These are phyloP conservation scores for Bradypus variegatus DNA, from an alignment of 2,797 vertebrate species.

Conservation along the genomic window DNA sequence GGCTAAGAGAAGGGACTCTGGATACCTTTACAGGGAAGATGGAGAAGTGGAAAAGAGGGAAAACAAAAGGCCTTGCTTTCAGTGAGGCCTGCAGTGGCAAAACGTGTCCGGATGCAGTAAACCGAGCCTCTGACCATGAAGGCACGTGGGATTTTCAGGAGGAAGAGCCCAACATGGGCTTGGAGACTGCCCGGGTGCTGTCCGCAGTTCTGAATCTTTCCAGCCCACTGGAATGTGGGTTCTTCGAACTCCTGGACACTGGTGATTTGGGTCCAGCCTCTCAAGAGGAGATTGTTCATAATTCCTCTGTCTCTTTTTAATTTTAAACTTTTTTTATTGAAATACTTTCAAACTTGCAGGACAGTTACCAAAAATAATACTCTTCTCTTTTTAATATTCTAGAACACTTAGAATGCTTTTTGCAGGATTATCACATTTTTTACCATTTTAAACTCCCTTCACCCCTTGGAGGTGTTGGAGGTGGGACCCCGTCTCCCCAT, in stretches of 20 bases:
- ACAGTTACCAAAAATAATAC: too few relatives aligned
- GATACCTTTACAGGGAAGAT: background rate
- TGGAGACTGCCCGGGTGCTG: background rate
- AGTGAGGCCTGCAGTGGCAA: background rate
- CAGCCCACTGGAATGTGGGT: rapidly evolving
- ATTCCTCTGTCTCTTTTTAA: background rate
- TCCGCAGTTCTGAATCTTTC: background rate
- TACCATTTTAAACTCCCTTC: background rate
- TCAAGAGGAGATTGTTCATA: background rate
- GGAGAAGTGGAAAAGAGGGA: background rate
- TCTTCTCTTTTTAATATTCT: background rate
- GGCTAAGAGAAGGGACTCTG: background rate
- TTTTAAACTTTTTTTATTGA: too few relatives aligned
- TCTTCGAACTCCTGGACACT: background rate
- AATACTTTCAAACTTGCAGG: too few relatives aligned
- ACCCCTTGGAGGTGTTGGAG: background rate
- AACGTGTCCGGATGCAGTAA: background rate
- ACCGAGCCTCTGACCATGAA: background rate
- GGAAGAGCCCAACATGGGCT: rapidly evolving
- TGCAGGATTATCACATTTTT: background rate
- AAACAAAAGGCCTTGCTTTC: background rate
- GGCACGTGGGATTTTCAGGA: background rate
- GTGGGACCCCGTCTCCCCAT: background rate
- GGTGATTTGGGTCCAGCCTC: background rate
- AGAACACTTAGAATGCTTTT: background rate